These are phyloP conservation scores for Xiphias gladius DNA, from an alignment of 2,113 vertebrate species.

Conservation along the genomic window DNA sequence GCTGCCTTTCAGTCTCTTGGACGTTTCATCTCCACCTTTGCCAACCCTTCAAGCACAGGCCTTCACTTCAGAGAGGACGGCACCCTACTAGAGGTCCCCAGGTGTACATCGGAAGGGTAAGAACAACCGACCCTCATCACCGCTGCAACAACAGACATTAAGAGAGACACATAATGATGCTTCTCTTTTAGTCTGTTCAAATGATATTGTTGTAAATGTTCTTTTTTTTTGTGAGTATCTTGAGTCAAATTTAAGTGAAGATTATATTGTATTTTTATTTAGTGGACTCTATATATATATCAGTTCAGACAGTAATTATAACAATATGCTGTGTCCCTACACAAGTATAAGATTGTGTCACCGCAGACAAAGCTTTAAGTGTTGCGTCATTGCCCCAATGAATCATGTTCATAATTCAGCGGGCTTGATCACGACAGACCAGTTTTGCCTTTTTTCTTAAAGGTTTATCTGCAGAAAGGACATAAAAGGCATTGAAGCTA, in stretches of 20 bases:
- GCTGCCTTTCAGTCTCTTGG: constrained; percentile 94
- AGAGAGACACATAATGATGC: neutral
- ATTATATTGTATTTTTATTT: neutral
- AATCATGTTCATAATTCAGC: no score
- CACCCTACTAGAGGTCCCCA: constrained; percentile 79
- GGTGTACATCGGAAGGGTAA: constrained; percentile 76
- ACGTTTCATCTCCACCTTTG: constrained; percentile 93
- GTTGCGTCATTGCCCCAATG: no score
- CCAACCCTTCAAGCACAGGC: constrained; percentile 89
- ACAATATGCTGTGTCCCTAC: neutral
- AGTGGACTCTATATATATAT: neutral
- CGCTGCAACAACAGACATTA: neutral
- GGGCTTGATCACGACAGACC: neutral
- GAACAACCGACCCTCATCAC: neutral
- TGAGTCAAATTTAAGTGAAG: neutral
- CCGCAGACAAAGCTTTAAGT: no score
- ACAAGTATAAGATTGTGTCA: neutral
- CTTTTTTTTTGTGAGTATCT: neutral
- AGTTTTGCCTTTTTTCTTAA: neutral
- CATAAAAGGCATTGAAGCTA: neutral
- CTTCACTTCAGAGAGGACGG: constrained; percentile 89
- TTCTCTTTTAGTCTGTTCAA: neutral
- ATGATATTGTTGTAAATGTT: neutral
- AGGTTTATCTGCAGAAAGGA: neutral
- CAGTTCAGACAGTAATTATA: neutral